These are phyloP conservation scores for Electrophaes corylata DNA, from an alignment of 2,888 invertebrate genomes.

Conservation along the genomic window DNA sequence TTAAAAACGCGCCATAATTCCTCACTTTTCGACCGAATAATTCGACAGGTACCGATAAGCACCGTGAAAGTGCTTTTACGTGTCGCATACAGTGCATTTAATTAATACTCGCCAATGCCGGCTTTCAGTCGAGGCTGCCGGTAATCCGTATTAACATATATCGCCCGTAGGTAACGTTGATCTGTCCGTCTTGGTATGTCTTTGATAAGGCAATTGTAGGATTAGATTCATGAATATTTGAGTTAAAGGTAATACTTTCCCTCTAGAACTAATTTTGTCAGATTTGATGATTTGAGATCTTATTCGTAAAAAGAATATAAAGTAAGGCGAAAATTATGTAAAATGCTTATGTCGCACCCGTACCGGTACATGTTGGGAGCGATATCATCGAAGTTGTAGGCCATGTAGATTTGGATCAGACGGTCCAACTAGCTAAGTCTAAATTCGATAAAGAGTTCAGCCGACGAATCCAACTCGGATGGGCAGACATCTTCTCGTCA, in stretches of 20 bases:
- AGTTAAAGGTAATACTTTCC: background rate
- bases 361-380: no score
- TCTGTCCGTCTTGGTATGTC: conserved; percentile 26
- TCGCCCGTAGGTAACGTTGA: conserved; percentile 14
- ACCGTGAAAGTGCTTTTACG: conserved; percentile 41
- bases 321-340: no score
- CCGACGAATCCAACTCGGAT: no score
- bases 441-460: no score
- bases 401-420: no score
- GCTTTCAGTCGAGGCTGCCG: conserved; percentile 35
- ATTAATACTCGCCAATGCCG: conserved; percentile 40
- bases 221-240: conserved; percentile 1
- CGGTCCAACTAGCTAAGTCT: no score
- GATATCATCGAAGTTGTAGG: no score
- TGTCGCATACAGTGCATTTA: conserved; percentile 43
- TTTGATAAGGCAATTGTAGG: conserved; percentile 14
- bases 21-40: conserved; percentile 29
- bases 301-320: no score
- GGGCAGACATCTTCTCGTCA: no score
- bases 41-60: conserved; percentile 39
- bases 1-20: conserved; percentile 17
- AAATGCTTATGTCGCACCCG: no score
- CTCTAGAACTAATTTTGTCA: no score
- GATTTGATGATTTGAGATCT: no score
- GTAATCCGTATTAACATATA: conserved; percentile 37